phyloP scores from a whole-genome alignment of 92 coral and sea anemone genomes.

The Epizoanthus stellaris region DNA sequence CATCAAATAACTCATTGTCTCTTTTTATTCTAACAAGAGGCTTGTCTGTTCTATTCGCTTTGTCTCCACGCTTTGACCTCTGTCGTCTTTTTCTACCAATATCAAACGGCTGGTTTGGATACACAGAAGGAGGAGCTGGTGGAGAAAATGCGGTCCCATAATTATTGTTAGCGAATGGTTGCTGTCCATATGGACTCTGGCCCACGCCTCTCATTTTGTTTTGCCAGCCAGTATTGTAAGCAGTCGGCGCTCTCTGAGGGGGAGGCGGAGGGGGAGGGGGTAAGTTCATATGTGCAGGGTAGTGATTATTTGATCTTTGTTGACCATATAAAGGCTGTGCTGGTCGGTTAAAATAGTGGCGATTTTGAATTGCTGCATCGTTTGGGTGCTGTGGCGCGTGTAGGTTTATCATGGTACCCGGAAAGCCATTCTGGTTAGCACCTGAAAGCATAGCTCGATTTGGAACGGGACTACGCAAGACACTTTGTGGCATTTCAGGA shows the following conservation, averaged over 20 bases:
- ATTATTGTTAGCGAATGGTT: not conserved
- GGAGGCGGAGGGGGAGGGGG: not conserved
- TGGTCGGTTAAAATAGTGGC: not conserved
- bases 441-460: too few relatives aligned
- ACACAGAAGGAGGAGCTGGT: conserved; percentile 14
- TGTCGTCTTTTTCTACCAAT: conserved; percentile 25
- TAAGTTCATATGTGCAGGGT: conserved; percentile 20
- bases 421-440: conserved; percentile 28
- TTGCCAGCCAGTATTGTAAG: conserved; percentile 24
- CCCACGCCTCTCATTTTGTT: not conserved
- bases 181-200: not conserved
- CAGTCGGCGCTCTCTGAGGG: not conserved
- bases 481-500: not conserved
- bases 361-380: not conserved
- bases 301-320: conserved; percentile 16
- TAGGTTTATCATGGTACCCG: conserved; percentile 34
- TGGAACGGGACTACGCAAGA: conserved; percentile 5
- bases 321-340: not conserved
- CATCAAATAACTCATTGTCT: not conserved
- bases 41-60: not conserved
- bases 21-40: conserved; percentile 18
- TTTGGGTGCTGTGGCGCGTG: conserved; percentile 11
- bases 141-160: conserved; percentile 10
- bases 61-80: not conserved
- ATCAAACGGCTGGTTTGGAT: conserved; percentile 18